Conservation (phyloP, 2,113 vertebrate genomes). For the Grammomys surdaster region DNA sequence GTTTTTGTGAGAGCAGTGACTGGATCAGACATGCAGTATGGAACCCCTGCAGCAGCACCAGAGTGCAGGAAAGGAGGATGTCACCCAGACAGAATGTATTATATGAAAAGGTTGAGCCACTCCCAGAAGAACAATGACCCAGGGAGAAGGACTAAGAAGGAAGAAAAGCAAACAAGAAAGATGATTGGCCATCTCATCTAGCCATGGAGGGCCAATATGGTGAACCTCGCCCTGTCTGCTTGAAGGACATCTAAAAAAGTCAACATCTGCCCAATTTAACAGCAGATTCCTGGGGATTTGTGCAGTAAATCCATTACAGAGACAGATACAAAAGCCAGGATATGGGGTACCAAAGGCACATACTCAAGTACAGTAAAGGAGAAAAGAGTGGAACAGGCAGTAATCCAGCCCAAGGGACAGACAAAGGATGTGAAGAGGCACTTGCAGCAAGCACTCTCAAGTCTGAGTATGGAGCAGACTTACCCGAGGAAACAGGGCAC, state of each 20-base stretch:
- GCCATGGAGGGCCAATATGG: neutral
- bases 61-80: neutral
- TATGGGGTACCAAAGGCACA: neutral
- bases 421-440: neutral
- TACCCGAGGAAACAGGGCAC: neutral
- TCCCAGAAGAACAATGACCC: neutral
- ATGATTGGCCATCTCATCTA: rapidly evolving
- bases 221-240: rapidly evolving
- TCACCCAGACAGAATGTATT: neutral
- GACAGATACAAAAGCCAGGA: neutral
- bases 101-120: neutral
- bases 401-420: neutral
- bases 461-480: neutral
- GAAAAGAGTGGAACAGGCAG: neutral
- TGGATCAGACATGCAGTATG: neutral
- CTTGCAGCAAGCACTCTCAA: neutral
- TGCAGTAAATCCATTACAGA: neutral
- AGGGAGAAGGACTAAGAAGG: no score
- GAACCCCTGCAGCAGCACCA: neutral
- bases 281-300: neutral
- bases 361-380: neutral
- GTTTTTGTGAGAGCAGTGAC: neutral
- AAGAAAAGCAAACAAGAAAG: neutral
- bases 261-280: neutral
- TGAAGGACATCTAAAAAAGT: neutral